Percentiles rank a stretch among this genome's conserved stretches.
These are phyloP conservation scores for Melanotaenia nigrans DNA, from an alignment of 2,797 vertebrate genomes.

Conservation along the genomic window DNA sequence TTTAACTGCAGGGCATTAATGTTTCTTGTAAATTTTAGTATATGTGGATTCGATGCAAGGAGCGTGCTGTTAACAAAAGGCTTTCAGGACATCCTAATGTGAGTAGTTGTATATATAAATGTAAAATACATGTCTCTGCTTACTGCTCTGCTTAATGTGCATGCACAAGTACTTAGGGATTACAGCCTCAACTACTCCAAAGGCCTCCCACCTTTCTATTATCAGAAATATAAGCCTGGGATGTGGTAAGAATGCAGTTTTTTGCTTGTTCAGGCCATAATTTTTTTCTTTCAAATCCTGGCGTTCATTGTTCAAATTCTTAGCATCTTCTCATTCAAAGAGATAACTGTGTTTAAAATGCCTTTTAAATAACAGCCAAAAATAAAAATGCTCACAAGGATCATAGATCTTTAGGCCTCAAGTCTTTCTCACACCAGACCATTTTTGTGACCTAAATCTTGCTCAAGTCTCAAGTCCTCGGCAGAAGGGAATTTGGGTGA, in stretches of 20 bases:
- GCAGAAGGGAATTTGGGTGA: not conserved
- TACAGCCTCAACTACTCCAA: not conserved
- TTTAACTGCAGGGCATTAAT: no score
- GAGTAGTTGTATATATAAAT: not conserved
- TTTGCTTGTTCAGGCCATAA: not conserved
- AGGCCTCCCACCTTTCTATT: not conserved
- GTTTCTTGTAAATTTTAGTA: no score
- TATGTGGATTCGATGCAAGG: not conserved
- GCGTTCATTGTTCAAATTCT: no score
- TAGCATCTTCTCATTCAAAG: no score
- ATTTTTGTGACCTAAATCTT: not conserved
- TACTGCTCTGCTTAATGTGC: not conserved
- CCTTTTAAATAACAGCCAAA: no score
- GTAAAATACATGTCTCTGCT: not conserved
- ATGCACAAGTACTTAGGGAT: conserved; percentile 1
- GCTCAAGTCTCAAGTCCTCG: not conserved
- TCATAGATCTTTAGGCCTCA: not conserved
- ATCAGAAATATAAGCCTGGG: not conserved
- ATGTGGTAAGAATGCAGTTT: not conserved
- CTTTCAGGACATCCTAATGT: not conserved
- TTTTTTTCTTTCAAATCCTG: not conserved
- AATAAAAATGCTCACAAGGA: not conserved
- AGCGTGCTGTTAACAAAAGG: not conserved
- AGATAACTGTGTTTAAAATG: no score
- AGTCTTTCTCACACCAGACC: not conserved